Evolutionary conservation across 1,140 invertebrate genomes (phyloP), one percentile per base, ranked within the genome.

Genomic region (Sitodiplosis mosellana): DNA sequence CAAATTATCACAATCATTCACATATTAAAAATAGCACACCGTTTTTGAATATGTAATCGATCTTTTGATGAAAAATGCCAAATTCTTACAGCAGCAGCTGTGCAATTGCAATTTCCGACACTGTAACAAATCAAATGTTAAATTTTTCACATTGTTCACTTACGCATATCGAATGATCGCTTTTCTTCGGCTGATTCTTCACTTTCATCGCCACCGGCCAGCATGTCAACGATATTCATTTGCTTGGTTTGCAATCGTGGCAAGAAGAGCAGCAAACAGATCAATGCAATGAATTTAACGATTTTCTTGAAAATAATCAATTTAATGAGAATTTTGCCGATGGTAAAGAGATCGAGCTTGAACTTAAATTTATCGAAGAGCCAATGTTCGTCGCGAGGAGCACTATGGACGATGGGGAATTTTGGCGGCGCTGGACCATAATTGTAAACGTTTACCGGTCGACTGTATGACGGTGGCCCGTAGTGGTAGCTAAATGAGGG

Each of bases 231-330:
- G 5, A 57, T 59, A 0, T 60, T 27, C 27, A 27, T 27, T 5
- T 27, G 27, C 10, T 27, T 27, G 27, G 27, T 27, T 49, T 75
- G 75, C 12, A 84, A 62, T 56, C 79, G 80, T 0, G 81, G 81
- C 46, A 85, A 74, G 50, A 85, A 80, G 8, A 85, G 58, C 47
- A 85, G 56, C 51, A 85, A 65, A 57, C 78, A 83, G 46, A 83
- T 71, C 1, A 82, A 61, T 0, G 77, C 80, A 33, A 83, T 75
- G 57, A 83, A 82, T 56, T 81, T 82, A 15, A 83, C 76, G 44
- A 83, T 76, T 61, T 83, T 78, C 59, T 83, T 83, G 54, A 83
- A 82, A 50, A 83, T 78, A 1, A 83, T 64, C 7, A 83, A 55
- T 57, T 83, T 82, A 10, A 83, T 58, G 38, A 83, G 48, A 38